Base-by-base conservation (phyloP, 2,888 invertebrate genomes). In the Callyntrura sp. region DNA sequence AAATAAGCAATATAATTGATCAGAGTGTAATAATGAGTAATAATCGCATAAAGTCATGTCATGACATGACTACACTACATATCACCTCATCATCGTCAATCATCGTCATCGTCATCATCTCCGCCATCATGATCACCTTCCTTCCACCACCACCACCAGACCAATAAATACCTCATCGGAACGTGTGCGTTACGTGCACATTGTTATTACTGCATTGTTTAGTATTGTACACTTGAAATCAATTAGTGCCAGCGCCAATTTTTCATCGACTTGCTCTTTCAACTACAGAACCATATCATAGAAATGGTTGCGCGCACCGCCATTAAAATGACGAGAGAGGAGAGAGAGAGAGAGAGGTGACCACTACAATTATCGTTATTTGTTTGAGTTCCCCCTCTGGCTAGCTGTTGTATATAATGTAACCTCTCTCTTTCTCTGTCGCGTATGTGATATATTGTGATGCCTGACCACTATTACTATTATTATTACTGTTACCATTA, bases 21-120 rank as follows among this genome's bases (percentile, higher is more conserved):
- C 70, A 70, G 68, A 68, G 87, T 43, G 81, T 55, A 87, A 87
- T 87, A 62, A 82, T 82, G 68, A 70, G 60, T 87, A 70, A 62
- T 62, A 60, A 82, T 68, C 70, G 51, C 87, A 87, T 87, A 55
- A 81, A 87, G 70, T 81, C 87, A 87, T 70, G 87, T 65, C 79
- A 86, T 86, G 86, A 86, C 79, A 79, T 65, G 86, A 86, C 48
- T 86, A 48, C 73, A 45, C 25, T 83, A 11, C 48, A 48, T 48
- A 83, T 65, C 65, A 20, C 73, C 25, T 55, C 20, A 55, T 28
- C 35, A 68, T 79, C 55, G 4, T n/a, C 45, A 57, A 28, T 51
- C 55, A 79, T 57, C 4, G 57, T 57, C 25, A 9, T 51, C 79
- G 57, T 45, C 11, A 20, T 62, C 82, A 65, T 25, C 25, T 17